These are phyloP conservation scores for Gerris buenoi DNA, from an alignment of 1,140 invertebrate species.

Conservation along the genomic window DNA sequence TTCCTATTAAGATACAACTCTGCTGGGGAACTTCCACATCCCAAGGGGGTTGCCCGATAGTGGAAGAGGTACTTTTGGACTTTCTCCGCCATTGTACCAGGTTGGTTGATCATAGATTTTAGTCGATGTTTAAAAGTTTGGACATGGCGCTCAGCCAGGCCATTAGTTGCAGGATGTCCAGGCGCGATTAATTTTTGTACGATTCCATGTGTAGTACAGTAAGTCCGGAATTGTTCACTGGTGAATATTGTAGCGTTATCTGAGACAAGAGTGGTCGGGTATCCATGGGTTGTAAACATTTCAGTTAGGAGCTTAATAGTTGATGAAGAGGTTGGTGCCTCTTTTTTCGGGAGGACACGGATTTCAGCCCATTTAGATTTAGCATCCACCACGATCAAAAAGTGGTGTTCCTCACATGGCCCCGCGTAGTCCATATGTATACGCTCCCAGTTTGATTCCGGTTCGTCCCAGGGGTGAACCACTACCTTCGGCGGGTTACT, in stretches of 20 bases:
- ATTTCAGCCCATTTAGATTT: conserved; percentile 25
- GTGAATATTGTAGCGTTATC: conserved; percentile 21
- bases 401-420: too few relatives aligned
- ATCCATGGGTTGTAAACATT: conserved; percentile 11
- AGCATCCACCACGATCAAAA: too few relatives aligned
- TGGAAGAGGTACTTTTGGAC: too few relatives aligned
- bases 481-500: too few relatives aligned
- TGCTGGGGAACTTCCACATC: too few relatives aligned
- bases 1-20: too few relatives aligned
- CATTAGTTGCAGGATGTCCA: too few relatives aligned
- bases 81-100: background rate
- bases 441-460: too few relatives aligned
- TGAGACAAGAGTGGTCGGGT: conserved; percentile 15
- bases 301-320: conserved; percentile 8
- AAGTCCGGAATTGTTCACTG: conserved; percentile 26
- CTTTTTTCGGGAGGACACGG: background rate
- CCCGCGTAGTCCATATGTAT: too few relatives aligned
- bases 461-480: too few relatives aligned
- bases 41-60: too few relatives aligned
- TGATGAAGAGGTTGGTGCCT: conserved; percentile 8
- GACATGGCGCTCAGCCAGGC: conserved; percentile 10
- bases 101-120: background rate
- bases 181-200: conserved; percentile 22
- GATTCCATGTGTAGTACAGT: conserved; percentile 23
- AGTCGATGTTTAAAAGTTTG: conserved; percentile 12